These are phyloP conservation scores for Spialia ferax DNA, from an alignment of 2,888 invertebrate genomes.

Conservation along the genomic window DNA sequence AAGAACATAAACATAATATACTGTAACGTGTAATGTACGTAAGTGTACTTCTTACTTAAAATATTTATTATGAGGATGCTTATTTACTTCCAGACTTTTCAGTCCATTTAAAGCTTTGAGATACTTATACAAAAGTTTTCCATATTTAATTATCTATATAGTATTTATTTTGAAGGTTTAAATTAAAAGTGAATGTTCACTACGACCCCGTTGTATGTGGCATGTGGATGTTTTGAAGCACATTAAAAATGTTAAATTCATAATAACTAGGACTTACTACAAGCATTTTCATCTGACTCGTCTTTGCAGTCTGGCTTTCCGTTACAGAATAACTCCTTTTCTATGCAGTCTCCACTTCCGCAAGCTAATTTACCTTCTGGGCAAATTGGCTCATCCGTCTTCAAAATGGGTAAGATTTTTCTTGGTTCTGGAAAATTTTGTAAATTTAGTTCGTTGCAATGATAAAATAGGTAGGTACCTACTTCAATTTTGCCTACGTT, in stretches of 20 bases:
- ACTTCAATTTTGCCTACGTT: neutral
- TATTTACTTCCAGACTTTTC: too few relatives aligned
- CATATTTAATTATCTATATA: too few relatives aligned
- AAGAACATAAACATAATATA: too few relatives aligned
- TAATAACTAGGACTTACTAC: constrained; percentile 90
- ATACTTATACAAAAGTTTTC: too few relatives aligned
- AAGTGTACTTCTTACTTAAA: too few relatives aligned
- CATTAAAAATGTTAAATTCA: neutral
- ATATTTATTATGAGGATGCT: too few relatives aligned
- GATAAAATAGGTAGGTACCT: too few relatives aligned
- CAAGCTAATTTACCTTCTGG: constrained; percentile 96
- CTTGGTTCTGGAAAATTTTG: constrained; percentile 91
- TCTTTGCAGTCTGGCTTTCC: constrained; percentile 97
- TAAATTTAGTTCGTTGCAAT: constrained; percentile 2
- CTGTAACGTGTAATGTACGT: too few relatives aligned
- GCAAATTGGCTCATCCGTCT: constrained; percentile 97
- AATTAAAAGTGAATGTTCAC: too few relatives aligned
- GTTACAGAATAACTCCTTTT: constrained; percentile 97
- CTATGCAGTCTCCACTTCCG: constrained; percentile 96
- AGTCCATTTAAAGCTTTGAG: too few relatives aligned
- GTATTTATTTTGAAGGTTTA: too few relatives aligned
- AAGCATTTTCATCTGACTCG: constrained; percentile 98
- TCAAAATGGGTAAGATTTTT: constrained; percentile 94
- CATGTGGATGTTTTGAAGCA: too few relatives aligned
- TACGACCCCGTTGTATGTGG: neutral